These are phyloP conservation scores for Disparrhopalites patrizii DNA, from an alignment of 2,888 invertebrate genomes.

Conservation along the genomic window DNA sequence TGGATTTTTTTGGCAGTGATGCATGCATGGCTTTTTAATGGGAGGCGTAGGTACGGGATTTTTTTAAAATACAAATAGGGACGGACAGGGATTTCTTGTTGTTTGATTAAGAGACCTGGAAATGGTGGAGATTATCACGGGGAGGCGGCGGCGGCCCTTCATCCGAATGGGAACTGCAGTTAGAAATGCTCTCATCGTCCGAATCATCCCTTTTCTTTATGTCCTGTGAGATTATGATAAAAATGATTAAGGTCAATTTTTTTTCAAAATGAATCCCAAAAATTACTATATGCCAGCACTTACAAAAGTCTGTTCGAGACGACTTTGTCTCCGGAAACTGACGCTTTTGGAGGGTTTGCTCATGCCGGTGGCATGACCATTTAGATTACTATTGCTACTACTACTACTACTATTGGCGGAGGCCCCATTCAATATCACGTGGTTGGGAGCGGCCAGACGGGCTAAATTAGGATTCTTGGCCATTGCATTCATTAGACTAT, in stretches of 20 bases:
- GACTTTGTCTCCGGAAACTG: slow-evolving; percentile 48
- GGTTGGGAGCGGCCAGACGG: slow-evolving; percentile 51
- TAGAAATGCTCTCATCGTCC: slow-evolving; percentile 22
- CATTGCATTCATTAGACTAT: slow-evolving; percentile 54
- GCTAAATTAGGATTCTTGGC: slow-evolving; percentile 60
- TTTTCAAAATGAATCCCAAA: neutral
- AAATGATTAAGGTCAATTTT: neutral
- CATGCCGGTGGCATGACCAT: slow-evolving; percentile 33
- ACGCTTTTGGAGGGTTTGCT: slow-evolving; percentile 48
- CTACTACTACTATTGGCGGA: neutral
- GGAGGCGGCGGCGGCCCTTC: neutral
- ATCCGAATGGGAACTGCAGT: slow-evolving; percentile 9
- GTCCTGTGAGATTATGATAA: slow-evolving; percentile 5
- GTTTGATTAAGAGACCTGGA: neutral
- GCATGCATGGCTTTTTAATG: too few species aligned
- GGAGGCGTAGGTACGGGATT: too few species aligned
- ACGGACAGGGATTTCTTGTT: too few species aligned
- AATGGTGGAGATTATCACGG: neutral
- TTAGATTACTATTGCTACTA: neutral
- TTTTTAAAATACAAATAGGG: too few species aligned
- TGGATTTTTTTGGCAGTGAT: too few species aligned
- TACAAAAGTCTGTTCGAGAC: slow-evolving; percentile 36
- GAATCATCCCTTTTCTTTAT: slow-evolving; percentile 20
- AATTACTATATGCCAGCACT: too few species aligned
- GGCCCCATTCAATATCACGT: slow-evolving; percentile 14